phyloP scores from a whole-genome alignment of 1,140 invertebrate genomes.

The Lysiphlebus fabarum region DNA sequence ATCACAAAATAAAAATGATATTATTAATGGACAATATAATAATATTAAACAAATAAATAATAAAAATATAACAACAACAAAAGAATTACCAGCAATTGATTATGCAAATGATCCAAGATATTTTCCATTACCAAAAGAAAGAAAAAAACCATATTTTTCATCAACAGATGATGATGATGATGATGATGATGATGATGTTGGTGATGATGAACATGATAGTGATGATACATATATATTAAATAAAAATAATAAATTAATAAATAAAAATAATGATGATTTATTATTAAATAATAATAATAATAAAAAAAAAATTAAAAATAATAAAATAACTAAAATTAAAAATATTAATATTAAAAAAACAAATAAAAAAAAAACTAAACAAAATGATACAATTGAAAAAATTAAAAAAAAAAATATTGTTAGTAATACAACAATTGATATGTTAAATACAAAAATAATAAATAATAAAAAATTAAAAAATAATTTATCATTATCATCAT shows the following conservation, averaged over 20 bases:
- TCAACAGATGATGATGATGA: constrained; percentile 66
- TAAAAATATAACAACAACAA: too few relatives aligned
- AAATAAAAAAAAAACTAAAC: constrained; percentile 50
- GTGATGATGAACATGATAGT: constrained; percentile 47
- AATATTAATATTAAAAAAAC: constrained; percentile 57
- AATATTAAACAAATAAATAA: constrained; percentile 28
- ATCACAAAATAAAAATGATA: constrained; percentile 20
- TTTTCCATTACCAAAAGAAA: constrained; percentile 70
- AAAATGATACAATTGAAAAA: constrained; percentile 37
- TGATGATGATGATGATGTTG: constrained; percentile 61
- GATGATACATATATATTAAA: constrained; percentile 61
- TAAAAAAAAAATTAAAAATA: constrained; percentile 47
- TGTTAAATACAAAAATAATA: constrained; percentile 33
- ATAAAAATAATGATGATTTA: constrained; percentile 47
- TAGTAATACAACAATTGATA: constrained; percentile 35
- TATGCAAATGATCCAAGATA: constrained; percentile 66
- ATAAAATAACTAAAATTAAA: constrained; percentile 51
- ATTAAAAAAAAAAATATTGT: constrained; percentile 36
- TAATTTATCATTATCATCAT: background rate
- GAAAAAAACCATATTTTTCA: constrained; percentile 65
- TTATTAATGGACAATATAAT: constrained; percentile 25
- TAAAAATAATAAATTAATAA: constrained; percentile 42
- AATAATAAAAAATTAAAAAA: constrained; percentile 7
- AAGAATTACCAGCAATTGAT: constrained; percentile 42
- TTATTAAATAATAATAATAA: constrained; percentile 30